These are phyloP conservation scores for Morus bassanus DNA, from an alignment of 2,797 vertebrate genomes.

Conservation along the genomic window DNA sequence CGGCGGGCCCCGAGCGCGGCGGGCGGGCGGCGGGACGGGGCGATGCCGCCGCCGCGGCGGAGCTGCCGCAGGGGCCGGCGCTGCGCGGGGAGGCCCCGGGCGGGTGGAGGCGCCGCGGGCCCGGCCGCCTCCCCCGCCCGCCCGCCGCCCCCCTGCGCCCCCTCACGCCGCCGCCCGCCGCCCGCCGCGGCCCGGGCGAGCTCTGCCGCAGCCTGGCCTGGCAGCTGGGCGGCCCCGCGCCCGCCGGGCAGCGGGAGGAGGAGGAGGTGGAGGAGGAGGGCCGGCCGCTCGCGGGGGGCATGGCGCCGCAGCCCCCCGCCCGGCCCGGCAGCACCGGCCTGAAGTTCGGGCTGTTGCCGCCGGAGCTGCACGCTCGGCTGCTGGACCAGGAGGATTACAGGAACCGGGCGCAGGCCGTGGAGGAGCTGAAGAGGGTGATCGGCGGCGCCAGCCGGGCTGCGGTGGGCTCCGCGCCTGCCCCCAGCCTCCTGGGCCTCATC, in stretches of 20 bases:
- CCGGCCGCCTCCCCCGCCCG: not conserved
- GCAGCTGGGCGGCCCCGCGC: not conserved
- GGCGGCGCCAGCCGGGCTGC: slow-evolving; percentile 65
- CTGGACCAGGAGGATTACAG: slow-evolving; percentile 88
- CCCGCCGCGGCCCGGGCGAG: not conserved
- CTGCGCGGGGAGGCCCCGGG: too few species aligned
- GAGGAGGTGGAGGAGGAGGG: not conserved
- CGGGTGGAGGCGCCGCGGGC: not conserved
- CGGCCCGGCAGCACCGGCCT: not conserved
- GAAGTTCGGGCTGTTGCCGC: slow-evolving; percentile 85
- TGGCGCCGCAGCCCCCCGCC: not conserved
- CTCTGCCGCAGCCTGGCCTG: not conserved
- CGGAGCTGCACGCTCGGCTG: slow-evolving; percentile 84
- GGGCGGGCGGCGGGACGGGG: too few species aligned
- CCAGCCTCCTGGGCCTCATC: slow-evolving; percentile 80
- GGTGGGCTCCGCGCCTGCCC: slow-evolving; percentile 55
- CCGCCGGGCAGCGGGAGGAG: not conserved
- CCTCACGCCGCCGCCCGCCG: not conserved
- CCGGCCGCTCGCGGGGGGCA: fast-evolving
- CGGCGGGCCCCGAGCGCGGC: not conserved
- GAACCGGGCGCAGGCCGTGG: slow-evolving; percentile 84
- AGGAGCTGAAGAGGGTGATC: slow-evolving; percentile 81
- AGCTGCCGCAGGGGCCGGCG: not conserved
- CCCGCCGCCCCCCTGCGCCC: not conserved
- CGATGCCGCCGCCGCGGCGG: not conserved